Conservation (phyloP, 1,140 invertebrate genomes). For the Ostrea denselamellosa region DNA sequence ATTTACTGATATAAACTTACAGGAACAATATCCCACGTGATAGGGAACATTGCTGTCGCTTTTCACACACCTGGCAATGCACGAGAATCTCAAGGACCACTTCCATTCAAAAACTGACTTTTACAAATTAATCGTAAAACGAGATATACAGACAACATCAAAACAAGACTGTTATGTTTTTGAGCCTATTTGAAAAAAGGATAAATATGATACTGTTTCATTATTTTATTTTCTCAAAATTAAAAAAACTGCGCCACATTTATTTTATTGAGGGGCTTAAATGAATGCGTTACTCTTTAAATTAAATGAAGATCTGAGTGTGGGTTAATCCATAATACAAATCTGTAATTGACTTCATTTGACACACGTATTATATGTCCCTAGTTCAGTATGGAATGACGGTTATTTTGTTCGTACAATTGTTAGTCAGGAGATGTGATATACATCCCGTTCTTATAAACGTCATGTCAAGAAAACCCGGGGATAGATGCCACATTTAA, state of each 20-base stretch:
- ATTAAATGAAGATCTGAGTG: conserved; percentile 17
- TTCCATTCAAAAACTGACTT: conserved; percentile 13
- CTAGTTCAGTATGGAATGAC: background rate
- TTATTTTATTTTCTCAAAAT: background rate
- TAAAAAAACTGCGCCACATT: background rate
- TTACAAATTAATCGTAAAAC: conserved; percentile 1
- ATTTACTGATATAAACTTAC: conserved; percentile 8
- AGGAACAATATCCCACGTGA: background rate
- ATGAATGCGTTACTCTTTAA: conserved; percentile 20
- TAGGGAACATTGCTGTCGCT: conserved; percentile 20
- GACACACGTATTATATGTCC: background rate
- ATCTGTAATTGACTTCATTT: background rate
- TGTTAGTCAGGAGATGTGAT: conserved; percentile 21
- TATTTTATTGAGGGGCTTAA: background rate
- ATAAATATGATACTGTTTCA: background rate
- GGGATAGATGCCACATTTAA: conserved; percentile 2
- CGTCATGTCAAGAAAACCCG: background rate
- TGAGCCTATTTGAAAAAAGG: conserved; percentile 19
- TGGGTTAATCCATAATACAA: background rate
- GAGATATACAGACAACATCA: background rate
- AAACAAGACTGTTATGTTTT: conserved; percentile 33
- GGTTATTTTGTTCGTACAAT: conserved; percentile 5
- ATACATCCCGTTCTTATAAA: conserved; percentile 16
- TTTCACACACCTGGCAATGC: conserved; percentile 34
- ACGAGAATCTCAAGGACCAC: background rate